Base-by-base conservation (phyloP, 92 coral and sea anemone species). In the Paramuricea clavata region DNA sequence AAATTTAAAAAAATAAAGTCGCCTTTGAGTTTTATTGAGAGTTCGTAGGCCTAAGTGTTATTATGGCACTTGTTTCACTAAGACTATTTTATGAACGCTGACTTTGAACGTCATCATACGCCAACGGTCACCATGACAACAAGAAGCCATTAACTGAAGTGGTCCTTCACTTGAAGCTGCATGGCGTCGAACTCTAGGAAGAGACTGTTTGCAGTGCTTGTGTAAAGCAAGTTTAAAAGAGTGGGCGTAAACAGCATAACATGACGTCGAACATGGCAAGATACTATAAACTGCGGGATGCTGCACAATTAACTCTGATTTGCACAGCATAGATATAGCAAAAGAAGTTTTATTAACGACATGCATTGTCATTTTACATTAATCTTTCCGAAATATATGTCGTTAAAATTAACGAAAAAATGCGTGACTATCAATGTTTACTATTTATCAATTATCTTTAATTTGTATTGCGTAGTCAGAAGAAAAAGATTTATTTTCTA, bases 211-310 rank as follows among this genome's bases (percentile, higher is more conserved):
- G 5, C 62, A 54, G 8, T 54, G 62, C 62, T 2, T 2, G 62
- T 54, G 5, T 9, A 54, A 54, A 54, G 54, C 54, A 47, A 47
- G 54, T 47, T 47, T 15, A 47, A 17, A 54, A 22, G 62, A 73
- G 59, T 41, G 59, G 79, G 79, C 76, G 76, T 70, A 13, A 4
- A 70, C 16, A 21, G 49, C 26, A 39, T 70, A 67, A 30, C 39
- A 30, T 33, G 49, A 70, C 76, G 50, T 49, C 76, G 47, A 22
- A 70, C 41, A 15, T 47, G 8, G 62, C 62, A 73, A 73, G 79
- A 43, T 39, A 73, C 21, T 42, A n/a, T 22, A 16, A 30, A 16
- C 79, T 70, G 28, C 27, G 22, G 23, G 26, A 73, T 27, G 49
- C 76, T 73, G 35, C 12, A 41, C 30, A 23, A 49, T 34, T 39